Evolutionary conservation across 2,797 vertebrate genomes (phyloP).

Genomic region (Thaleichthys pacificus): DNA sequence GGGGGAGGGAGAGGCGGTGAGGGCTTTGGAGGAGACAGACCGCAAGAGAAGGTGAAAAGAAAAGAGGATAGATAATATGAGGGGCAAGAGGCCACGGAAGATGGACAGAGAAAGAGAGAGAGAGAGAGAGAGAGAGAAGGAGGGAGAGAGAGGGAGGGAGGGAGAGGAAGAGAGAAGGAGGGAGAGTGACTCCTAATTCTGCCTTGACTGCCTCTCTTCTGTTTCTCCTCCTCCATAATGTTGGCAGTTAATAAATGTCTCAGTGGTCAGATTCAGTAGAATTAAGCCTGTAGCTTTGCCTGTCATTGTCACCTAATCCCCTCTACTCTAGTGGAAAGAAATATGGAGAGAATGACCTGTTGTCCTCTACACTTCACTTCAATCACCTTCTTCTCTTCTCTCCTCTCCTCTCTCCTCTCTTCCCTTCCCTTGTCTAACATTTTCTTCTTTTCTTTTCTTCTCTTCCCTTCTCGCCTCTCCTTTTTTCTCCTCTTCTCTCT

Average conservation of each 20-base stretch:
- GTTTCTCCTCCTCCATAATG: not conserved
- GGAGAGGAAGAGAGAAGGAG: too few species aligned
- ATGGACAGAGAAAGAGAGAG: too few species aligned
- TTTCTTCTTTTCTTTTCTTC: too few species aligned
- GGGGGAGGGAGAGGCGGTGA: not conserved
- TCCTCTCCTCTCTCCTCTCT: too few species aligned
- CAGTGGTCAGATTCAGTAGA: not conserved
- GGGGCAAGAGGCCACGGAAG: too few species aligned
- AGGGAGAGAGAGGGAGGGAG: too few species aligned
- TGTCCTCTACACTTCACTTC: not conserved
- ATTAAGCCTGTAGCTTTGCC: not conserved
- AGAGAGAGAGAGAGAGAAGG: too few species aligned
- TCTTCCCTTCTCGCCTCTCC: too few species aligned
- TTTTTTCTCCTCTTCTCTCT: not conserved
- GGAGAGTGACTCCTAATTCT: not conserved
- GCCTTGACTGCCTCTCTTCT: not conserved
- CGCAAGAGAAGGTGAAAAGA: not conserved
- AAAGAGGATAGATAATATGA: too few species aligned
- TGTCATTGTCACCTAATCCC: not conserved
- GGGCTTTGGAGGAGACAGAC: not conserved
- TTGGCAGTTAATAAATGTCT: not conserved
- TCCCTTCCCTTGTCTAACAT: too few species aligned
- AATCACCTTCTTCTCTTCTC: not conserved
- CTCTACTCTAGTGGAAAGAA: not conserved
- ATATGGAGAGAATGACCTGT: not conserved